Evolutionary conservation across 2,888 invertebrate genomes (phyloP), one percentile per base, ranked within the genome.

Genomic region (Gastrophysa polygoni): DNA sequence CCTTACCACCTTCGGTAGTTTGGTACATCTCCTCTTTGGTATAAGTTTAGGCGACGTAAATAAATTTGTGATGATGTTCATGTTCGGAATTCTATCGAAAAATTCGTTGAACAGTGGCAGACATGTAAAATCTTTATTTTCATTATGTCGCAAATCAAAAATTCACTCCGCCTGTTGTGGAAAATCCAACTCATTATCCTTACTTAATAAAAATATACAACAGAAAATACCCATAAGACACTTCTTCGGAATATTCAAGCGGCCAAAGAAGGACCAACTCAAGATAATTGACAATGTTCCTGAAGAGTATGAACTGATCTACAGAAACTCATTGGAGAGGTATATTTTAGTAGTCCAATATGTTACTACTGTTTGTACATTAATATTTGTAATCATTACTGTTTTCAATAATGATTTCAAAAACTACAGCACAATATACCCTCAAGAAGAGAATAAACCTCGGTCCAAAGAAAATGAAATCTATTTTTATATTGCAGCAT

Each of bases 241-340:
- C 20, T 67, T 73, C 60, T 69, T 69, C 11, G 38, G 61, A 32
- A 60, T 74, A 1, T 73, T 77, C 47, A 63, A 43, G 59, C 68
- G 49, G 55, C 70, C 68, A 1, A 67, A 71, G 10, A 57, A 64
- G 16, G 44, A 57, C 16, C 59, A 70, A 55, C 50, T 75, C 11
- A 74, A 71, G 63, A 43, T 67, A 46, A 57, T 50, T 28, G 81
- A 82, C 61, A 71, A 77, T 18, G 71, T 81, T 17, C 79, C 81
- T 3, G 72, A 73, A 38, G 58, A 71, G 8, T 81, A 75, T 61
- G 63, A 68, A 16, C 66, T 82, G 59, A 80, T 82, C 57, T 82
- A 81, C 63, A 69, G 77, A 61, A 78, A 73, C 54, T 69, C 67
- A 14, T 72, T 78, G 70, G 68, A 75, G 14, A 70, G 70, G 43